These are phyloP conservation scores for Drosophila setosimentum DNA, from an alignment of 2,888 invertebrate genomes.

Conservation along the genomic window DNA sequence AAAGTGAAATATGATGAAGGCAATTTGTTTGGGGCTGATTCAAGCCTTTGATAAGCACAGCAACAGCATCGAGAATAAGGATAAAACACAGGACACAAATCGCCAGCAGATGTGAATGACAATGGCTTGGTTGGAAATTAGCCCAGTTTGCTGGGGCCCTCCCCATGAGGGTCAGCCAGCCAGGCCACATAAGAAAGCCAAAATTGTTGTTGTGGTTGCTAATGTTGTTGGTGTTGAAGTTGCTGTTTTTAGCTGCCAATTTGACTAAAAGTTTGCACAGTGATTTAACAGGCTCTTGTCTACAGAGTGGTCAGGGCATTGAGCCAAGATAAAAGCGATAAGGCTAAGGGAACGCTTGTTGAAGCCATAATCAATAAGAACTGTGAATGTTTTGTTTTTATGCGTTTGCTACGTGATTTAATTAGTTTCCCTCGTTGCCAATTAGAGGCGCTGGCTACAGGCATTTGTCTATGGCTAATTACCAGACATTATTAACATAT, in stretches of 20 bases:
- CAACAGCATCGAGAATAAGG: not conserved
- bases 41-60: constrained; percentile 64
- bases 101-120: constrained; percentile 31
- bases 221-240: constrained; percentile 26
- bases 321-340: not conserved
- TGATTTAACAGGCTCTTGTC: constrained; percentile 45
- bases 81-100: not conserved
- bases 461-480: constrained; percentile 67
- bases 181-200: not conserved
- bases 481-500: constrained; percentile 68
- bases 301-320: constrained; percentile 2
- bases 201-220: constrained; percentile 8
- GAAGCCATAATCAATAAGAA: constrained; percentile 7
- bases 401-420: constrained; percentile 78
- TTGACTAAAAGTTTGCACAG: constrained; percentile 69
- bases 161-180: constrained; percentile 16
- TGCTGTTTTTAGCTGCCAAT: constrained; percentile 61
- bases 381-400: constrained; percentile 57
- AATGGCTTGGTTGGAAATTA: constrained; percentile 13
- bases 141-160: not conserved
- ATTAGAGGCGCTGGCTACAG: constrained; percentile 52
- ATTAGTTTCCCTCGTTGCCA: constrained; percentile 63
- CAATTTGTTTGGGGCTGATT: constrained; percentile 65
- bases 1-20: constrained; percentile 76
- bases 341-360: not conserved